Base-by-base conservation (phyloP, 2,797 vertebrate genomes). In the Urophycis tenuis region DNA sequence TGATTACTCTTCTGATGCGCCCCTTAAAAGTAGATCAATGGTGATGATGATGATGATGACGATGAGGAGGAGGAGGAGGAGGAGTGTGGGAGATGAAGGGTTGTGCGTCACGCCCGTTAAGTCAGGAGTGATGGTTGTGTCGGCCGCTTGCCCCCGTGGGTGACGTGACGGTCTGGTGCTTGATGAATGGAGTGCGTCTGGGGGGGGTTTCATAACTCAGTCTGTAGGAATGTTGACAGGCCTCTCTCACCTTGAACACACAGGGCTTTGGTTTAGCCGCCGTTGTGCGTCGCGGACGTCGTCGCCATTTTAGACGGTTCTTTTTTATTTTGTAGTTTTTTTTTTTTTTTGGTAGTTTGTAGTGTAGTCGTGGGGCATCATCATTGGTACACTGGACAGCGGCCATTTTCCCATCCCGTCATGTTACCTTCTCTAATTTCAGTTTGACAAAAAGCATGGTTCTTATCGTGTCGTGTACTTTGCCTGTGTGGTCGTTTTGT, bases 371-470 rank as follows among this genome's bases (percentile, higher is more conserved):
- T 82, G 75, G 71, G 69, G 30, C 89, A 87, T 94, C 92, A 93
- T 93, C 93, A 93, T 93, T 92, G 90, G 90, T 92, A 90, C 85
- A 82, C 83, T 87, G 86, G 81, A 81, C 79, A 80, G 70, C 78
- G 83, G 71, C 75, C 73, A 35, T 71, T 85, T 88, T 87, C 75
- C 77, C 81, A 85, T 84, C 80, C 33, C 79, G 53, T 81, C 86
- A 88, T 86, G 75, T 75, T 84, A 81, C 41, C 82, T 85, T 87
- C 86, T 74, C 87, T 74, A 14, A 81, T 92, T 88, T 93, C 78
- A 83, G 81, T 92, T 94, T 89, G 85, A 88, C 80, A 14, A n/a
- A 49, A 92, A 94, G 97, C 97, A 98, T 98, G 97, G 88, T 79
- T 83, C 41, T 85, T 87, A 87, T 78, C 89, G 89, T 94, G 83